Evolutionary conservation across 2,888 invertebrate species (phyloP), one percentile per base, ranked within the genome.

Genomic region (Phymatocera aterrima): DNA sequence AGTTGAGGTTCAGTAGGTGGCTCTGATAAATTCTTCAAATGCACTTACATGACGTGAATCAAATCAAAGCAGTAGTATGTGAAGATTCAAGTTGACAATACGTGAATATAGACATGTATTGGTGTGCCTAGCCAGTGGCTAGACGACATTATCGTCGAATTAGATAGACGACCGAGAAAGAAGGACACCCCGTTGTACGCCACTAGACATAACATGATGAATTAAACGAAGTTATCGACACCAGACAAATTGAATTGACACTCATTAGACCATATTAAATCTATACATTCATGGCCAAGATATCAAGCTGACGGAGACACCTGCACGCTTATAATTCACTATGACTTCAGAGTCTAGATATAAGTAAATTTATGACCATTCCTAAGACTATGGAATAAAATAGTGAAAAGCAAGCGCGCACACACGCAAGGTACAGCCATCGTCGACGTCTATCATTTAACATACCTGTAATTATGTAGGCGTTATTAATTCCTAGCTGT

Each of bases 211-310:
- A 68, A 46, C 46, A 57, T 75, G 75, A 75, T 75, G 75, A 75
- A 75, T 75, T 57, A 75, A 75, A 57, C 57, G 75, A 10, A 43
- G 57, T 37, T 75, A 75, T 54, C 75, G 60, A 60, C 43, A 40
- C 57, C 57, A 60, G 60, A 75, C 57, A 60, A 75, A 75, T 75
- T 60, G 75, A 75, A 24, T 75, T 75, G 48, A 72, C 72, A 72
- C 43, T 72, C 72, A 72, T 72, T 72, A 72, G 28, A 72, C 51
- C 51, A 34, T 51, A 72, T 72, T 51, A 72, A 72, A 31, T 72
- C 34, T 51, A 51, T 34, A 31, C 72, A n/a, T 18, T 51, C n/a
- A n/a, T n/a, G n/a, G n/a, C n/a, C 72, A 34, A 72, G 51, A 51
- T 64, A 64, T 37, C 34, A 37, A n/a, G 24, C 68, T 68, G 24